Conservation (phyloP, 1,140 invertebrate species). For the Drosophila willistoni region DNA sequence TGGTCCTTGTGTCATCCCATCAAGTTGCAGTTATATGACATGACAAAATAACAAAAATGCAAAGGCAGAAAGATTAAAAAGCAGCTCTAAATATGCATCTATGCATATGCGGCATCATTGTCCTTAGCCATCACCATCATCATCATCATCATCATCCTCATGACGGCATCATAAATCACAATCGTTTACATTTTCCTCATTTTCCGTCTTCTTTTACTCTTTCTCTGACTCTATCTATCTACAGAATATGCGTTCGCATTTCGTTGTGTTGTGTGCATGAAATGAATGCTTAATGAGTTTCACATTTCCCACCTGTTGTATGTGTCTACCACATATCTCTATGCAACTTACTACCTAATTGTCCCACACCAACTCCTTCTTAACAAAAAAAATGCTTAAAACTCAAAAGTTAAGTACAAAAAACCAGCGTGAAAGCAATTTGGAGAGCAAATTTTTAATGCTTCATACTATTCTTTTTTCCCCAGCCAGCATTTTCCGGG, state of each 20-base stretch:
- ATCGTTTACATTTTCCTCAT: slow-evolving; percentile 30
- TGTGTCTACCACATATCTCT: slow-evolving; percentile 13
- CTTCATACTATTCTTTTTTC: slow-evolving; percentile 7
- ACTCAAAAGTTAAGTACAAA: slow-evolving; percentile 69
- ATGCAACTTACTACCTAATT: slow-evolving; percentile 49
- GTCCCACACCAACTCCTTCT: slow-evolving; percentile 50
- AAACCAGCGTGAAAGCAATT: slow-evolving; percentile 60
- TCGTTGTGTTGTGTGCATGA: slow-evolving; percentile 49
- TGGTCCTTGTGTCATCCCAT: slow-evolving; percentile 2
- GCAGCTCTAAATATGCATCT: slow-evolving; percentile 45
- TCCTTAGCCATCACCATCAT: background rate
- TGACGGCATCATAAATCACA: slow-evolving; percentile 16
- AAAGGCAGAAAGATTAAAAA: slow-evolving; percentile 7
- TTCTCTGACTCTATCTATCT: background rate
- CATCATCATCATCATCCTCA: background rate
- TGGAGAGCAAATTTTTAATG: slow-evolving; percentile 40
- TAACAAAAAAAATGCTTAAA: slow-evolving; percentile 31
- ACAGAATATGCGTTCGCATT: slow-evolving; percentile 48
- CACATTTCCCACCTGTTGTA: slow-evolving; percentile 62
- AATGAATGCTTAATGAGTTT: slow-evolving; percentile 67
- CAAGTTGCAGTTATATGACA: slow-evolving; percentile 11
- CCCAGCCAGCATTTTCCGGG: background rate
- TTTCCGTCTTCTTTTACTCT: slow-evolving; percentile 22
- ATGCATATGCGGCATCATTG: slow-evolving; percentile 30
- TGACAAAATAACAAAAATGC: slow-evolving; percentile 3